Evolutionary conservation across 2,888 invertebrate genomes (phyloP), one percentile per base, ranked within the genome.

Genomic region (Drosophila phalerata): DNA sequence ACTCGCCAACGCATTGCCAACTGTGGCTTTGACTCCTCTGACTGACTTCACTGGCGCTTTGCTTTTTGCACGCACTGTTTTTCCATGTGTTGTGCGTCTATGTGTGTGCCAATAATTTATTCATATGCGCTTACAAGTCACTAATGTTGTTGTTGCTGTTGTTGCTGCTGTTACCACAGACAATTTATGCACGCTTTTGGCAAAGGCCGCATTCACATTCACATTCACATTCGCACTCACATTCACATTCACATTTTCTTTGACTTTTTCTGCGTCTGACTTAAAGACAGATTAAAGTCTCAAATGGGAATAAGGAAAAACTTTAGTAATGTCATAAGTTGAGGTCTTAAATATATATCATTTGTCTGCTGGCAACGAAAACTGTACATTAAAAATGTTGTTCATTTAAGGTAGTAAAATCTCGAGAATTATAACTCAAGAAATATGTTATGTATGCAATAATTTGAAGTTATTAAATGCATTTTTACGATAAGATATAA

Each of bases 41-140:
- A 58, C 63, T 51, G 66, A 60, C 60, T 73, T 45, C 47, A 68
- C 61, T 70, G 68, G 64, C 65, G 78, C 78, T 77, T 70, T 77
- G 68, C 85, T 81, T 88, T 85, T 87, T 83, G 72, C 81, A 83
- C 85, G 84, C 86, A 86, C 81, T 77, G 67, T 78, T 58, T 70
- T 45, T 53, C 43, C 58, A 67, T 65, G 30, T 61, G 55, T 37
- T 58, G 40, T 56, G 28, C 65, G 60, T 65, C 37, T 37, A n/a
- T 73, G 42, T 69, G 58, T 68, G 69, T 62, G 71, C 45, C 83
- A 85, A 91, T 92, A 92, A 92, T 92, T 92, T 92, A 92, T 92
- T 92, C 92, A 92, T 92, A 91, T 91, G 90, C 90, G 91, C 92
- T 92, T 91, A 92, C 91, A 90, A 90, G 89, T 78, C 90, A 85